Base-by-base conservation (phyloP, 2,888 invertebrate species). In the Andrena bucephala region DNA sequence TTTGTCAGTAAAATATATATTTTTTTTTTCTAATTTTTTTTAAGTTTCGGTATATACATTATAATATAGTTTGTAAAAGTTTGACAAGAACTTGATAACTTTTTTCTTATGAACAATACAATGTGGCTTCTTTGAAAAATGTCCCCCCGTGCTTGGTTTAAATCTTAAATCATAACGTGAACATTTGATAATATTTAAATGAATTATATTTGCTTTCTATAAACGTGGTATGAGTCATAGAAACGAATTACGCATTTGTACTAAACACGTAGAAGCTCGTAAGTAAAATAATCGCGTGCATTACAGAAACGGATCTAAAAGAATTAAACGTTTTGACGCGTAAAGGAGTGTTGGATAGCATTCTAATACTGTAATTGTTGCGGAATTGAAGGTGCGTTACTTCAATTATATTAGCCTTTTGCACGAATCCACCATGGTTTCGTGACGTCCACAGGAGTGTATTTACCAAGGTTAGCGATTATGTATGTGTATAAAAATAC, bases 381-480 rank as follows among this genome's bases (percentile, higher is more conserved):
- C 24, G 4, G 16, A 42, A 77, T 54, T 31, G 8, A 31, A 36
- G 48, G n/a, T 76, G 52, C 66, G 65, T 84, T 84, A 62, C 67
- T 36, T 60, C 77, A 84, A 67, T 86, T 57, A 50, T 85, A 87
- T 84, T 81, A 75, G 77, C 66, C 48, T 77, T 54, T 65, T 52
- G 71, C 84, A 87, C 84, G 90, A 85, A 87, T 52, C 73, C 48
- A 68, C 42, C 76, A 60, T 68, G 27, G 31, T 79, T 63, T 77
- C 63, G 60, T 50, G 62, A 57, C 83, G 85, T 82, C 81, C 74
- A 73, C 75, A 54, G 70, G 67, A 77, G 72, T 65, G 67, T 90
- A 84, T 86, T 83, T 83, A 73, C 85, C 91, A 92, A 91, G 92
- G 92, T 92, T 87, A 91, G 88, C 87, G 82, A 86, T 65, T 68